These are phyloP conservation scores for Nerophis lumbriciformis DNA, from an alignment of 2,113 vertebrate species.

Conservation along the genomic window DNA sequence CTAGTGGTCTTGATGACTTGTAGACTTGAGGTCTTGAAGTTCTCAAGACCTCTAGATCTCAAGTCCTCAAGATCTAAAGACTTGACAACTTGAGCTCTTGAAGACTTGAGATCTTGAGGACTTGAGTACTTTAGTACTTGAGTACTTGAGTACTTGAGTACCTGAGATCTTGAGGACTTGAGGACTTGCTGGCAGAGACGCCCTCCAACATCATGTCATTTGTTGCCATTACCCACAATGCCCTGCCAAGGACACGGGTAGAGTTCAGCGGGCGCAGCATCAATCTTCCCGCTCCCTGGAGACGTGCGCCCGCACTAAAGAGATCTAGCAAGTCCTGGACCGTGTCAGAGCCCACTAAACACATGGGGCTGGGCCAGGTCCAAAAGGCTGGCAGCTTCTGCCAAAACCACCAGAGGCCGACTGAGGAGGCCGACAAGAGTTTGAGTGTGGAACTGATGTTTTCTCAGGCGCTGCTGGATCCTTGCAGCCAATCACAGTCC, in stretches of 20 bases:
- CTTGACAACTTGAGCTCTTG: too few species aligned
- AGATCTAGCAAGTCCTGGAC: conserved; percentile 52
- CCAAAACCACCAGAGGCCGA: conserved; percentile 51
- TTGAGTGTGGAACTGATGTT: conserved; percentile 47
- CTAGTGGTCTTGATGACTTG: too few species aligned
- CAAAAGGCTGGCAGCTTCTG: conserved; percentile 8
- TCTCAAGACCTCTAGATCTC: too few species aligned
- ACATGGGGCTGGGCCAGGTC: conserved; percentile 27
- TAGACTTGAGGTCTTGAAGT: too few species aligned
- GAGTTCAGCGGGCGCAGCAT: conserved; percentile 66
- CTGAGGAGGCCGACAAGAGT: conserved; percentile 47
- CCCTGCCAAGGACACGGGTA: conserved; percentile 61
- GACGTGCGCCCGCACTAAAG: conserved; percentile 54
- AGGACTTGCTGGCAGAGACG: conserved; percentile 20
- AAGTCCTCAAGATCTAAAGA: too few species aligned
- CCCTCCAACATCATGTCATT: conserved; percentile 63
- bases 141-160: too few species aligned
- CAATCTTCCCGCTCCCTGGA: conserved; percentile 56
- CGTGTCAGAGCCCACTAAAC: conserved; percentile 49
- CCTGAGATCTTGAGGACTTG: too few species aligned
- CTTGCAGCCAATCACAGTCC: conserved; percentile 40
- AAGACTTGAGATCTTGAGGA: too few species aligned
- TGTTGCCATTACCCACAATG: conserved; percentile 27
- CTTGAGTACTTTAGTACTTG: too few species aligned
- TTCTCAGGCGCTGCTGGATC: conserved; percentile 45